Evolutionary conservation across 2,888 invertebrate genomes (phyloP).

Genomic region (Nowickia ferox): DNA sequence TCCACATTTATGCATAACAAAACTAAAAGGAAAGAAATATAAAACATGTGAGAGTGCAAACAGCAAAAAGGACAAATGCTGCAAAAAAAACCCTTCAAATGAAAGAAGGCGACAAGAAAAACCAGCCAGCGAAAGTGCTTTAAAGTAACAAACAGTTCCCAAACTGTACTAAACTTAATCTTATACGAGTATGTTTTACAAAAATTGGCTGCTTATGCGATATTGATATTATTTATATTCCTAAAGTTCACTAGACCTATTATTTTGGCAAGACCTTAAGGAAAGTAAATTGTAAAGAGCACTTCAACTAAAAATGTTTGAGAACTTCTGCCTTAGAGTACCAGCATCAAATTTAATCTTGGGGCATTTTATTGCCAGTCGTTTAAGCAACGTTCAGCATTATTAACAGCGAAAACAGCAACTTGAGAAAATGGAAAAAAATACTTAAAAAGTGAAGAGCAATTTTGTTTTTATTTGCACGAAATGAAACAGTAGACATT

Average conservation of each 20-base stretch:
- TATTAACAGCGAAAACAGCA: conserved; percentile 20
- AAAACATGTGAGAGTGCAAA: neutral
- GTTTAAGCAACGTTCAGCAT: conserved; percentile 25
- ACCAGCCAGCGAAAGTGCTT: conserved; percentile 43
- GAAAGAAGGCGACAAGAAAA: neutral
- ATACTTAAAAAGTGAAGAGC: conserved; percentile 6
- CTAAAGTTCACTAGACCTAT: too few relatives aligned
- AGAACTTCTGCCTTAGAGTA: neutral
- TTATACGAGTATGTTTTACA: too few relatives aligned
- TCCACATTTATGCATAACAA: neutral
- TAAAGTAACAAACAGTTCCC: neutral
- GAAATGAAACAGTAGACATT: conserved; percentile 50
- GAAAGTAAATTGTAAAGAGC: too few relatives aligned
- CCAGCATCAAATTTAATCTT: conserved; percentile 47
- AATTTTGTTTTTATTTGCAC: conserved; percentile 37
- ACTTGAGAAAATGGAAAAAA: conserved; percentile 11
- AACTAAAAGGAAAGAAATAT: neutral
- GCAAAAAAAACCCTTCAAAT: neutral
- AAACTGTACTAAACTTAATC: too few relatives aligned
- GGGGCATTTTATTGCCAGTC: conserved; percentile 4
- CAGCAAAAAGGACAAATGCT: conserved; percentile 39
- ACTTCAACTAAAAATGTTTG: neutral
- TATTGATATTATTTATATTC: too few relatives aligned
- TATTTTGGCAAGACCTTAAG: too few relatives aligned
- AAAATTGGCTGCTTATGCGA: too few relatives aligned